A percentile compares a stretch with the other conserved stretches of the same genome.
These are phyloP conservation scores for Crotalus tigris DNA, from an alignment of 2,113 vertebrate genomes.

Conservation along the genomic window DNA sequence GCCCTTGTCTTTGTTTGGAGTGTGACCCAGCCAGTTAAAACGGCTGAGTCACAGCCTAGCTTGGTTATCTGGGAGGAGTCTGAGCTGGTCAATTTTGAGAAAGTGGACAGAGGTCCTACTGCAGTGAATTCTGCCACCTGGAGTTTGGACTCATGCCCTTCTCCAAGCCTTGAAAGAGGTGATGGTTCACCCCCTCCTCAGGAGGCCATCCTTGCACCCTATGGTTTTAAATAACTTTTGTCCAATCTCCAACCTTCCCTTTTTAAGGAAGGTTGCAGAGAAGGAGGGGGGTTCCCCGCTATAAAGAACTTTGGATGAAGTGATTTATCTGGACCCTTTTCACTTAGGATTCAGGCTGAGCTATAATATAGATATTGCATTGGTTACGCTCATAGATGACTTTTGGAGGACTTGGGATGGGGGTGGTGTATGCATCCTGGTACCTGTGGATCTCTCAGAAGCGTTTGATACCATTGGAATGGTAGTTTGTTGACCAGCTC, in stretches of 20 bases:
- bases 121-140: not conserved
- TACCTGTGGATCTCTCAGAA: not conserved
- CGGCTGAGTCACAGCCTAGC: not conserved
- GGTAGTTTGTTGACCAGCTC: not conserved
- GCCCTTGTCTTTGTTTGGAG: not conserved
- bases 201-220: not conserved
- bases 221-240: not conserved
- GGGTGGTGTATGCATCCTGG: not conserved
- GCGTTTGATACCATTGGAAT: not conserved
- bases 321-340: not conserved
- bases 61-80: not conserved
- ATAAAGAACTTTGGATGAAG: not conserved
- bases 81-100: not conserved
- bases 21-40: not conserved
- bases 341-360: not conserved
- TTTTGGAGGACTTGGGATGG: not conserved
- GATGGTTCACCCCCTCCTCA: not conserved
- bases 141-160: not conserved
- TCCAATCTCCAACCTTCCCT: not conserved
- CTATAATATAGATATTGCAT: not conserved
- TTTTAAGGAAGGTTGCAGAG: not conserved
- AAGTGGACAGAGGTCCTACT: not conserved
- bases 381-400: not conserved
- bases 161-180: not conserved
- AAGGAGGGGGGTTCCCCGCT: not conserved